phyloP scores from a whole-genome alignment of 2,797 vertebrate species.

The Balearica regulorum region DNA sequence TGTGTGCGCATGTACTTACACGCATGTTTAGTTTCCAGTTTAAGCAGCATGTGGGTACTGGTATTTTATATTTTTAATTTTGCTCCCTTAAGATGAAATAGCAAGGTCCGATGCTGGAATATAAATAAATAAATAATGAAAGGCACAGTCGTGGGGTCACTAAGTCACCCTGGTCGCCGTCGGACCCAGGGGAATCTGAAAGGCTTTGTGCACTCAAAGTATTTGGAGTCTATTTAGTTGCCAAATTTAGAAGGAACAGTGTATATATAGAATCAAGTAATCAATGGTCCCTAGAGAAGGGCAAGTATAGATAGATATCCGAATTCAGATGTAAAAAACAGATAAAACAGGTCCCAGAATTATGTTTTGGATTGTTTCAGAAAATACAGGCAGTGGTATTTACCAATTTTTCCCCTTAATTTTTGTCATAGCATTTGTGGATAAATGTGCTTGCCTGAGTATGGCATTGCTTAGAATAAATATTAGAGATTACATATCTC shows the following conservation, averaged over 20 bases:
- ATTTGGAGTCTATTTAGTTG: not conserved
- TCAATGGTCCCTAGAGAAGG: not conserved
- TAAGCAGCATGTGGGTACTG: not conserved
- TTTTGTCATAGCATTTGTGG: not conserved
- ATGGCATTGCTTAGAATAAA: not conserved
- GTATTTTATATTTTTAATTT: not conserved
- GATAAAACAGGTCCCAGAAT: not conserved
- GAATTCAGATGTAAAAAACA: not conserved
- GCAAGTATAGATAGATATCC: not conserved
- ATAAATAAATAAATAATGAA: not conserved
- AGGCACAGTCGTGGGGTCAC: not conserved
- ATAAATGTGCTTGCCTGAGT: not conserved
- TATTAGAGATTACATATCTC: not conserved
- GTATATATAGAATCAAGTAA: not conserved
- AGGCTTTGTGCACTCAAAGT: not conserved
- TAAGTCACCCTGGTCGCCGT: not conserved
- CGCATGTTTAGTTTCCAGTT: not conserved
- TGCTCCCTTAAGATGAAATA: not conserved
- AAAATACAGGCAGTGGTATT: rapidly evolving
- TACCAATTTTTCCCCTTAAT: not conserved
- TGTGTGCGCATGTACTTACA: rapidly evolving
- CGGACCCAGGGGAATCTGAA: not conserved
- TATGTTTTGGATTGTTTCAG: not conserved
- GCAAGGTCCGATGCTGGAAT: not conserved
- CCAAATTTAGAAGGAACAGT: not conserved